Base-by-base conservation (phyloP, 2,113 vertebrate genomes). In the Noctilio leporinus region DNA sequence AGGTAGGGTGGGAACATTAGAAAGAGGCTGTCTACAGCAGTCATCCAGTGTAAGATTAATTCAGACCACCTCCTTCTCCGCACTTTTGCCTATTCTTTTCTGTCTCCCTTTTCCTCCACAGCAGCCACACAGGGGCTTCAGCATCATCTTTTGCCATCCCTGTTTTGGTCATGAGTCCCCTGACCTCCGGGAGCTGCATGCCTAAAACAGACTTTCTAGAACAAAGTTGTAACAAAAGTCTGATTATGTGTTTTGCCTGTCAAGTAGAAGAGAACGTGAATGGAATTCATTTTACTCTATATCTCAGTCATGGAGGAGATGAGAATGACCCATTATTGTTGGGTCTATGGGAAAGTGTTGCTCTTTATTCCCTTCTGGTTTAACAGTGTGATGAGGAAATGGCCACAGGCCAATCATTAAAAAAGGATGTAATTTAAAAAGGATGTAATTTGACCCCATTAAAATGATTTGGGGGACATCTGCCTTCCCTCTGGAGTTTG, bases 271-370 rank as follows among this genome's bases (percentile, higher is more conserved):
- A 80, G 59, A 26, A 81, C 6, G 4, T 14, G 30, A 16, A 40
- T 59, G 47, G 65, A 33, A 20, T 30, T 69, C 19, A 47, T 43
- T 86, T 83, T 65, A 80, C 28, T 84, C 26, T 49, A 0, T 5
- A 12, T 76, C 22, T 90, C n/a, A 24, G 9, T 6, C 20, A 8
- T 59, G 10, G 4, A 59, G 10, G 47, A 47, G 16, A 7, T 83
- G 67, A 65, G 16, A 93, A 43, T 35, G 15, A 20, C 51, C 76
- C 24, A 8, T 81, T 30, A 10, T 6, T 89, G 22, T 59, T 84
- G 70, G 84, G 30, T 94, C 47, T 94, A 35, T 22, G 84, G 80
- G 57, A 77, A 80, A 38, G 28, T 5, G 4, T 92, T 89, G 49
- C 57, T 93, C 3, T 53, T 91, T 57, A 15, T 40, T 89, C 40